Percentiles rank a stretch among this genome's conserved stretches.
Evolutionary conservation across 2,113 vertebrate species (phyloP).

Genomic region (Carollia perspicillata): DNA sequence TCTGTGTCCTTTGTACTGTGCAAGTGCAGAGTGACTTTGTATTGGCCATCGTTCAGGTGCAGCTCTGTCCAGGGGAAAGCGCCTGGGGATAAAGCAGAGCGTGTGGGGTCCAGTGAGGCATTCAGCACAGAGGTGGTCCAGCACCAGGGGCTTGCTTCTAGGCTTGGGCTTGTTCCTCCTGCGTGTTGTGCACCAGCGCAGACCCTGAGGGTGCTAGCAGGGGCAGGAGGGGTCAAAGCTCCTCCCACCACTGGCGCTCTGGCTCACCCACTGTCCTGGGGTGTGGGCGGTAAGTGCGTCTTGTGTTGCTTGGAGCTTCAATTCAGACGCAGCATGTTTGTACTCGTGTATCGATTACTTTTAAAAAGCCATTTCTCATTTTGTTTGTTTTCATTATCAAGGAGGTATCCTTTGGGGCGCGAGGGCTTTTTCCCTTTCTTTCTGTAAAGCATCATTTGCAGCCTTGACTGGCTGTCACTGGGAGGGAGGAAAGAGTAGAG

Average conservation of each 20-base stretch:
- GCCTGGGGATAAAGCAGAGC: rapidly evolving
- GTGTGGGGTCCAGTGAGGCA: no score
- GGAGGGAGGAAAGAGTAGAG: neutral
- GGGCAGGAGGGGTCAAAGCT: neutral
- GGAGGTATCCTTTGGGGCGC: neutral
- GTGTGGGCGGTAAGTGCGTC: neutral
- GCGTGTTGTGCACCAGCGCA: rapidly evolving
- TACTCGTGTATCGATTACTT: neutral
- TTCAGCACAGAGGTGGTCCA: rapidly evolving
- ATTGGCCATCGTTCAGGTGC: neutral
- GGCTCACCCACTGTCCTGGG: rapidly evolving
- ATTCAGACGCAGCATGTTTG: neutral
- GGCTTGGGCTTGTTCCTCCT: neutral
- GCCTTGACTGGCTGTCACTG: neutral
- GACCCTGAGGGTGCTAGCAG: rapidly evolving
- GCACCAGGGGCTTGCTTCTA: rapidly evolving
- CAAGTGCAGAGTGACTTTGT: neutral
- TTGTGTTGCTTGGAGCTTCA: neutral
- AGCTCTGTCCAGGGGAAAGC: neutral
- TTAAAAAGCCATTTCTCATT: neutral
- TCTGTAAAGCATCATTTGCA: neutral
- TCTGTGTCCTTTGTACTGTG: neutral
- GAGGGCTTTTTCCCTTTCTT: no score
- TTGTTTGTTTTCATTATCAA: neutral
- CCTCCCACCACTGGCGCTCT: rapidly evolving